Percentiles rank a stretch among this genome's conserved stretches.
These are phyloP conservation scores for Bicyclus anynana DNA, from an alignment of 1,140 invertebrate genomes.

Conservation along the genomic window DNA sequence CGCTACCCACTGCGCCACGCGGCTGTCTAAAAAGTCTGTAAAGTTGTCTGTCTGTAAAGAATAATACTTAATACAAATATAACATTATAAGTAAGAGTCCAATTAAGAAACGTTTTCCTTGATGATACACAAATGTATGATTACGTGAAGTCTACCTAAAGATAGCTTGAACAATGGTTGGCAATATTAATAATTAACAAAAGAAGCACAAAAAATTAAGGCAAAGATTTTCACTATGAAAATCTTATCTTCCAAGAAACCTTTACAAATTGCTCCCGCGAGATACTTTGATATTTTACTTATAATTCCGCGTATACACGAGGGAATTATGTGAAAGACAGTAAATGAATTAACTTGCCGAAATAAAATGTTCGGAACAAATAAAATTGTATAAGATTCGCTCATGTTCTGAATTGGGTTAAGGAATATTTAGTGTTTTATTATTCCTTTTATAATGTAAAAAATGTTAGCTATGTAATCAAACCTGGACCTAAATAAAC, in stretches of 20 bases:
- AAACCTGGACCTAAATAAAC: too few relatives aligned
- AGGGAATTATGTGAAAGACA: slow-evolving; percentile 17
- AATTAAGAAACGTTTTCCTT: too few relatives aligned
- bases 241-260: background rate
- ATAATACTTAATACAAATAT: too few relatives aligned
- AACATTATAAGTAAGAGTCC: too few relatives aligned
- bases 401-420: background rate
- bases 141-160: too few relatives aligned
- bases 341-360: slow-evolving; percentile 23
- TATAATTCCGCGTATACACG: slow-evolving; percentile 9
- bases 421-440: too few relatives aligned
- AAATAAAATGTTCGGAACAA: slow-evolving; percentile 14
- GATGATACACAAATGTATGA: too few relatives aligned
- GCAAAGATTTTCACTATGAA: background rate
- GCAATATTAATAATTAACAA: background rate
- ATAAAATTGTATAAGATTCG: slow-evolving; percentile 15
- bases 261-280: slow-evolving; percentile 6
- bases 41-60: too few relatives aligned
- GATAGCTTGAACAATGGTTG: background rate
- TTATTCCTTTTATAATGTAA: too few relatives aligned
- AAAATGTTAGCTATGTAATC: too few relatives aligned
- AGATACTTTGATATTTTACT: slow-evolving; percentile 19
- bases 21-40: too few relatives aligned
- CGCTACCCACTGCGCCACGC: too few relatives aligned
- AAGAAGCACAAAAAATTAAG: background rate